Evolutionary conservation across 2,888 invertebrate genomes (phyloP).

Genomic region (Eumacrocentrus americanus): DNA sequence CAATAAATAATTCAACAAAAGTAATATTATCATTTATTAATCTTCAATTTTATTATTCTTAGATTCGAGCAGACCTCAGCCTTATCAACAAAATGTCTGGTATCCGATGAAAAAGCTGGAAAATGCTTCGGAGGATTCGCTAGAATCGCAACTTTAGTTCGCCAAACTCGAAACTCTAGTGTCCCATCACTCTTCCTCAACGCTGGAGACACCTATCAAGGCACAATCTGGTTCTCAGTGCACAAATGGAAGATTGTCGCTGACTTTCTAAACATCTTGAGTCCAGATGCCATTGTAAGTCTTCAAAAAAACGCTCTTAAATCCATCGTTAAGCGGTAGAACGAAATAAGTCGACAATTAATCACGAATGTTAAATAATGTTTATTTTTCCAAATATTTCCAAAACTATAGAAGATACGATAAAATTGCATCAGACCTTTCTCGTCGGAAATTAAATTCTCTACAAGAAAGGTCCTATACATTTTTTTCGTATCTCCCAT

Average conservation of each 20-base stretch:
- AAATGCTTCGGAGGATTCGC: conserved; percentile 90
- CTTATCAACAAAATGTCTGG: conserved; percentile 52
- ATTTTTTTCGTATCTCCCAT: background rate
- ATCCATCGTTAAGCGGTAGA: too few relatives aligned
- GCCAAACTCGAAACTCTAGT: conserved; percentile 68
- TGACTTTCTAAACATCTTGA: conserved; percentile 77
- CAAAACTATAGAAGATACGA: too few relatives aligned
- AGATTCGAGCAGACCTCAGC: conserved; percentile 24
- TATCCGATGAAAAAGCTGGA: conserved; percentile 63
- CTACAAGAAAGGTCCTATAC: too few relatives aligned
- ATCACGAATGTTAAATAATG: too few relatives aligned
- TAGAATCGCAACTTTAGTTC: conserved; percentile 71
- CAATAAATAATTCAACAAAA: too few relatives aligned
- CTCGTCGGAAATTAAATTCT: too few relatives aligned
- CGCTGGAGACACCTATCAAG: conserved; percentile 92
- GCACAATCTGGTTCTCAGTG: conserved; percentile 84
- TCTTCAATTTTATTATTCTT: too few relatives aligned
- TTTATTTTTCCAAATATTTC: too few relatives aligned
- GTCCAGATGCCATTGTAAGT: conserved; percentile 85
- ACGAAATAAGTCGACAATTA: too few relatives aligned
- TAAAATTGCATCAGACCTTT: too few relatives aligned
- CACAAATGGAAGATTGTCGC: conserved; percentile 82
- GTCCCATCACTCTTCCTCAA: conserved; percentile 81
- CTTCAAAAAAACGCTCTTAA: too few relatives aligned
- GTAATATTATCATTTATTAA: too few relatives aligned